Evolutionary conservation across 2,888 invertebrate genomes (phyloP), one percentile per base, ranked within the genome.

Genomic region (Ochropacha duplaris): DNA sequence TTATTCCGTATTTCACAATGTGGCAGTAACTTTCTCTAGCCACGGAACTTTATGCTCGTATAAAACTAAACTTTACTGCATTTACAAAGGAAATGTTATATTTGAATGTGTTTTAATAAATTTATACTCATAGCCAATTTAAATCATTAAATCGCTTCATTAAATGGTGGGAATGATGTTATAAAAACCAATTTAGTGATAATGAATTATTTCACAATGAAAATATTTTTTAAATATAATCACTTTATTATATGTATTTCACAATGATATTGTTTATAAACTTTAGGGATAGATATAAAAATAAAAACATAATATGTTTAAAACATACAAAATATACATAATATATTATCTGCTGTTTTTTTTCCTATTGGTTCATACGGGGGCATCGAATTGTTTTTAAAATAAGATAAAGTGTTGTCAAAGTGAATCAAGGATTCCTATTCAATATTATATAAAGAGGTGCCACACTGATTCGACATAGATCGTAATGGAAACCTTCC

Each of bases 401-500:
- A n/a, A n/a, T n/a, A n/a, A n/a, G n/a, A n/a, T 24, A 24, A 4
- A 31, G 31, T 31, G 1, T 31, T 34, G 14, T 14, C n/a, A n/a
- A n/a, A n/a, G n/a, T n/a, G n/a, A n/a, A 4, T 28, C 8, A 1
- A 31, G 2, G 3, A 31, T 12, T 12, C 31, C 6, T 2, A 31
- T 31, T 31, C 12, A 12, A 12, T 12, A 12, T 31, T 12, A 31
- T 31, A 2, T 5, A n/a, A 28, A 8, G 31, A 12, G 31, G 31
- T 31, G 31, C 12, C 31, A 31, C 31, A 11, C 2, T n/a, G 36
- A 54, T 34, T 50, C 24, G 26, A 57, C 22, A 50, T 39, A 56
- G 56, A 60, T 60, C 60, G 66, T 66, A 72, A 74, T 71, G 74
- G 74, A 70, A 65, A 54, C 57, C 50, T 58, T 36, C 44, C 58